Evolutionary conservation across 2,113 vertebrate genomes (phyloP).

Genomic region (Halichoeres trimaculatus): DNA sequence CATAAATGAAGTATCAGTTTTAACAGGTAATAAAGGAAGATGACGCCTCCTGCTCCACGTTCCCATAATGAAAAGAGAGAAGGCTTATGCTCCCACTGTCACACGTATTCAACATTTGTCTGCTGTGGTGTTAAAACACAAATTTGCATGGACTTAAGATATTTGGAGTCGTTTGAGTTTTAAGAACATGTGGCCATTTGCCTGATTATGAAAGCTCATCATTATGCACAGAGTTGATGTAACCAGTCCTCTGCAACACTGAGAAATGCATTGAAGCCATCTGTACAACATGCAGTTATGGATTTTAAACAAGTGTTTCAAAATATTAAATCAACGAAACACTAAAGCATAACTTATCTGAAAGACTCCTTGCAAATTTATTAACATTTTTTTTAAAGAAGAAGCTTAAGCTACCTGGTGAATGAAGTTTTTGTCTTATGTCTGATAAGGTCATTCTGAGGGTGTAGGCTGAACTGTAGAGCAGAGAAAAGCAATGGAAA

Average conservation of each 20-base stretch:
- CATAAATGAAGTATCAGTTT: slow-evolving; percentile 23
- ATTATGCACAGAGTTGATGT: background rate
- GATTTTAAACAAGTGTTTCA: no score
- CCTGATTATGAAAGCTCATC: background rate
- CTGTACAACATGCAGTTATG: background rate
- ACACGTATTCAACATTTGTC: slow-evolving; percentile 39
- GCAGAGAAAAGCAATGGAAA: no score
- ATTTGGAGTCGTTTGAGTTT: background rate
- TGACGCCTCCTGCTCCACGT: slow-evolving; percentile 21
- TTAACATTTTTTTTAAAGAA: no score
- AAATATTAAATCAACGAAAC: no score
- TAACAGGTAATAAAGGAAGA: slow-evolving; percentile 62
- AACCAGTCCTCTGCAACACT: background rate
- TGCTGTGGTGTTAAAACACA: background rate
- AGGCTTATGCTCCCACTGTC: slow-evolving; percentile 38
- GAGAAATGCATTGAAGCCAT: background rate
- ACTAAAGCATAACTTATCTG: no score
- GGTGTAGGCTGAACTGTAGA: no score
- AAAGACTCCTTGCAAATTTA: no score
- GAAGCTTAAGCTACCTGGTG: no score
- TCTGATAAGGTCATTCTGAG: no score
- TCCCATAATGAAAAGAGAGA: slow-evolving; percentile 34
- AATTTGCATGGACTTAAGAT: background rate
- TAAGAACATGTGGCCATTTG: background rate
- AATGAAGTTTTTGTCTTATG: no score